Evolutionary conservation across 2,113 vertebrate genomes (phyloP), one percentile per base, ranked within the genome.

Genomic region (Myrmecobius fasciatus): DNA sequence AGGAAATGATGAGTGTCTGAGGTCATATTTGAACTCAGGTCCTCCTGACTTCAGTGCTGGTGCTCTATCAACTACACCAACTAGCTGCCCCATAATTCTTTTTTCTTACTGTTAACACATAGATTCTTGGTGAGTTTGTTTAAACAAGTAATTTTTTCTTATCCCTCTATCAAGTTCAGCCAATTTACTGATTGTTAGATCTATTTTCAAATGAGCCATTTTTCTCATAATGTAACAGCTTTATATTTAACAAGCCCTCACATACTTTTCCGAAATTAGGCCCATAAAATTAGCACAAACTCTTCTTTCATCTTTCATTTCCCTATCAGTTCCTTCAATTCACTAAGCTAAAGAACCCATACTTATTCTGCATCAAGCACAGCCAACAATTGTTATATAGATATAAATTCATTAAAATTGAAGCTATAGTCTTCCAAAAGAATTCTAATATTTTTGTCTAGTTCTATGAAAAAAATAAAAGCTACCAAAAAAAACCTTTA

Each of bases 381-480:
- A 93, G 93, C 90, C 53, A 31, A 1, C 17, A 51, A 89, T 92
- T 90, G 94, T 93, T 91, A 60, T 31, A 51, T n/a, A 54, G 49
- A 20, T 52, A 90, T 54, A 75, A 96, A 89, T 90, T 36, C 67
- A n/a, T 95, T 92, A 94, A 95, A 95, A 95, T 96, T 94, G 83
- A 96, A 89, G 89, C 25, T 89, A 25, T 25, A 92, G 26, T 83
- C 67, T 83, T 75, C 36, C 36, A 75, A 75, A 75, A 20, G 67
- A 75, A 75, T 75, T 75, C 36, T 75, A n/a, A 6, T n/a, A n/a
- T n/a, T 75, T 75, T 75, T 83, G 36, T 20, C 20, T 43, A 43
- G n/a, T 83, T 83, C 67, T 75, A 43, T 24, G 67, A 43, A 83
- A 43, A 83, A 83, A 67, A 83, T n/a, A n/a, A 83, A 83, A 75